Evolutionary conservation across 2,888 invertebrate species (phyloP), one percentile per base, ranked within the genome.

Genomic region (Entomobrya multifasciata): DNA sequence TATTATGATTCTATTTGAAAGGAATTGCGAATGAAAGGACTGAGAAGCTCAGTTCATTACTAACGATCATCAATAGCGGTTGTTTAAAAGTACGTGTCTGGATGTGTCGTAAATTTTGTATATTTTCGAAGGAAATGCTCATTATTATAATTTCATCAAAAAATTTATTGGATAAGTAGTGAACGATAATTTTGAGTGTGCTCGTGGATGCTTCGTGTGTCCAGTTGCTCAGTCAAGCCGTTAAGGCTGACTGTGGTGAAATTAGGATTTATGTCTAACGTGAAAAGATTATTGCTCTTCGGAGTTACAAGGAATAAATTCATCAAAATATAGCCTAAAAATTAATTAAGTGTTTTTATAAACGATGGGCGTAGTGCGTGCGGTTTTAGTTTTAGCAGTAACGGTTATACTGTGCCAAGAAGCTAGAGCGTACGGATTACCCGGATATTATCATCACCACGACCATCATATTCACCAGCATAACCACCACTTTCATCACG

Each of bases 341-440:
- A 36, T 36, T 36, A 36, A 36, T 6, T 6, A 36, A 36, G 4
- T 36, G 36, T 36, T 36, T 25, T 60, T 76, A 8, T 30, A 25
- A 36, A 76, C 55, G 13, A 86, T 86, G 86, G 80, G 86, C 44
- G 55, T 44, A 17, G 30, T 65, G 41, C 30, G 80, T 17, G 65
- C 80, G 25, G 47, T 65, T 20, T 44, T 86, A n/a, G 20, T 86
- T 20, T 36, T 86, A 6, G 74, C 80, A 76, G 74, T 86, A 57
- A 76, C 80, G 4, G n/a, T 76, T 13, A 49, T 80, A 11, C 5
- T 62, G n/a, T 76, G 65, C 30, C 52, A 74, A 27, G 72, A 76
- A 76, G 74, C 41, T 3, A 72, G 25, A 20, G 80, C 65, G 10
- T 76, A 74, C 20, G 74, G 80, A 10, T 74, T 13, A n/a, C 67